A percentile compares a stretch with the other conserved stretches of the same genome.
Evolutionary conservation across 2,113 vertebrate species (phyloP).

Genomic region (Antennarius striatus): DNA sequence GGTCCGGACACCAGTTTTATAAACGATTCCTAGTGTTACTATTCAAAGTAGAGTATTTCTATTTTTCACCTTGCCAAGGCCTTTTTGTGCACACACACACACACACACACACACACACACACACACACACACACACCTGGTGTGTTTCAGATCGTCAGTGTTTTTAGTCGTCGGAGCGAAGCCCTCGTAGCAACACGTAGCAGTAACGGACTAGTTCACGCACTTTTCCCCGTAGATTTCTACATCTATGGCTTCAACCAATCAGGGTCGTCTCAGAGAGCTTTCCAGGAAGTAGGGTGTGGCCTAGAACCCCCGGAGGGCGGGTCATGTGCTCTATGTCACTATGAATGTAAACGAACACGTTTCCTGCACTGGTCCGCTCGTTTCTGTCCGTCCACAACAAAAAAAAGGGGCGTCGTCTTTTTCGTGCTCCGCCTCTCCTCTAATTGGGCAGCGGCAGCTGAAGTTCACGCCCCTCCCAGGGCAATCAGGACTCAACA

Average conservation of each 20-base stretch:
- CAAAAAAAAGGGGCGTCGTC: no score
- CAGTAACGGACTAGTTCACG: slow-evolving; percentile 42
- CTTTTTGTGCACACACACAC: slow-evolving; percentile 69
- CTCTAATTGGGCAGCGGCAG: no score
- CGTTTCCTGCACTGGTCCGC: slow-evolving; percentile 16
- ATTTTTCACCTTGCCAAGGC: slow-evolving; percentile 90
- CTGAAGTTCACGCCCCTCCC: no score
- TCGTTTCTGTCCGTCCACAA: no score
- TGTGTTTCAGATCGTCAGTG: slow-evolving; percentile 38
- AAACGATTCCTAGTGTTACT: slow-evolving; percentile 66
- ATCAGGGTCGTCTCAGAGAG: slow-evolving; percentile 43
- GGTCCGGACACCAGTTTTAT: slow-evolving; percentile 70
- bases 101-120: slow-evolving; percentile 43
- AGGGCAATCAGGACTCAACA: no score
- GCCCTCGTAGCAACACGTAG: no score
- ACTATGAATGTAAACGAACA: slow-evolving; percentile 60
- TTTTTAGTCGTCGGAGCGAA: not conserved
- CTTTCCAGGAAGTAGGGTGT: slow-evolving; percentile 25
- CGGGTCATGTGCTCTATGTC: no score
- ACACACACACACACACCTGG: slow-evolving; percentile 74
- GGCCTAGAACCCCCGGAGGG: no score
- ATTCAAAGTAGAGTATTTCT: slow-evolving; percentile 83
- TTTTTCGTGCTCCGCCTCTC: no score
- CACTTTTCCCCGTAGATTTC: slow-evolving; percentile 64
- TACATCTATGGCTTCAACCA: slow-evolving; percentile 53